Percentiles rank a stretch among this genome's conserved stretches.
These are phyloP conservation scores for Deilephila elpenor DNA, from an alignment of 2,888 invertebrate species.

Conservation along the genomic window DNA sequence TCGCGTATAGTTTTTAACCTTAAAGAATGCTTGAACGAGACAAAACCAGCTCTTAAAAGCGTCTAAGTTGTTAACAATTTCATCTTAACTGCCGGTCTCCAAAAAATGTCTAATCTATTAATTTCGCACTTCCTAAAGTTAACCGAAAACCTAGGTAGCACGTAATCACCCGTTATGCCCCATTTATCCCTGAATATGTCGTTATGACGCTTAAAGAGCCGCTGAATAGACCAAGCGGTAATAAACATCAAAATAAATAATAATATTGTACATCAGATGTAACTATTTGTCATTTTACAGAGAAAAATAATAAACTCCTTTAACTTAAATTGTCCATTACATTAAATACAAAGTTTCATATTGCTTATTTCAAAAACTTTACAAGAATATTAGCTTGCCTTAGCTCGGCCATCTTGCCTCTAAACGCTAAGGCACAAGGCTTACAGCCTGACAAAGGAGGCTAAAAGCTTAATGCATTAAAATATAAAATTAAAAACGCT, in stretches of 20 bases:
- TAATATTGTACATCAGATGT: neutral
- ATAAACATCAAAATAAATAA: neutral
- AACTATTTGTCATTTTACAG: too few species aligned
- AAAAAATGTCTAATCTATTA: slow-evolving; percentile 25
- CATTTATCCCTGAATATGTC: neutral
- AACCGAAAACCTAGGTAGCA: slow-evolving; percentile 58
- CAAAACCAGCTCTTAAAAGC: too few species aligned
- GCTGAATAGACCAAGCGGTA: slow-evolving; percentile 14
- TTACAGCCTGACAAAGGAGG: slow-evolving; percentile 12
- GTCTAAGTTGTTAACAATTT: neutral
- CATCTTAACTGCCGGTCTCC: slow-evolving; percentile 42
- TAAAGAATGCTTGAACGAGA: too few species aligned
- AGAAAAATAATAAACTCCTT: too few species aligned
- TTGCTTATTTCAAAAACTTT: neutral
- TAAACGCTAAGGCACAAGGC: slow-evolving; percentile 13
- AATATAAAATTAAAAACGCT: slow-evolving; percentile 5
- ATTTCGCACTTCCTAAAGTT: slow-evolving; percentile 34
- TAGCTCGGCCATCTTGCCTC: slow-evolving; percentile 17
- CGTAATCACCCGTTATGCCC: slow-evolving; percentile 33
- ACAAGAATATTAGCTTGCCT: slow-evolving; percentile 14
- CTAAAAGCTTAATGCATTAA: slow-evolving; percentile 17
- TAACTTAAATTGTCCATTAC: neutral
- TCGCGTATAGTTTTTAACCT: too few species aligned
- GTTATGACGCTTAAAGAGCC: neutral
- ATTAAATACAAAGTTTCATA: neutral